These are phyloP conservation scores for Lagopus muta DNA, from an alignment of 2,113 vertebrate genomes.

Conservation along the genomic window DNA sequence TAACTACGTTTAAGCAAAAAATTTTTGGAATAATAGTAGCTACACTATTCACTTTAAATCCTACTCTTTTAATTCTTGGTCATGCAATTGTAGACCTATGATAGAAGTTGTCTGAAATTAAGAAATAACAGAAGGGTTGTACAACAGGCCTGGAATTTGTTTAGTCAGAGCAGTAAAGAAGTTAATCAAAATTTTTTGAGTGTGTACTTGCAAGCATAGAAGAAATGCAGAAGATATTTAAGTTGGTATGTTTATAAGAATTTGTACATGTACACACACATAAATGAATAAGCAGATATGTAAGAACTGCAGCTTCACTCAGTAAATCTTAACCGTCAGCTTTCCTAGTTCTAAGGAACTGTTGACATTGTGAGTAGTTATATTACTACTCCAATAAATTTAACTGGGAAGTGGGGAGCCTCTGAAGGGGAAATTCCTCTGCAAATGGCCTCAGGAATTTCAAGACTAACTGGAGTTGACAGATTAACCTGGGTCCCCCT, in stretches of 20 bases:
- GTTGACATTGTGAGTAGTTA: neutral
- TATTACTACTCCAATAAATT: neutral
- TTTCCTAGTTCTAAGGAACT: neutral
- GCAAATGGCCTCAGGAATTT: constrained; percentile 46
- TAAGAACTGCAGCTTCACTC: neutral
- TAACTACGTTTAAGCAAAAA: neutral
- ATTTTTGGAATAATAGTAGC: neutral
- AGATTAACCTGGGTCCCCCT: constrained; percentile 57
- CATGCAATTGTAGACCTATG: neutral
- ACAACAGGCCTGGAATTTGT: neutral
- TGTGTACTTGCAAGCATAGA: neutral
- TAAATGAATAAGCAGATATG: fast-evolving
- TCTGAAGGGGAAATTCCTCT: constrained; percentile 55
- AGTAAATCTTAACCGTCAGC: neutral
- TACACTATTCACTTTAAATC: neutral
- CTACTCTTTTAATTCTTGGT: neutral
- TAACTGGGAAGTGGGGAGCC: neutral
- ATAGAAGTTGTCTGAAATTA: neutral
- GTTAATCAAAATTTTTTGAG: neutral
- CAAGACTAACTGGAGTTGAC: constrained; percentile 62
- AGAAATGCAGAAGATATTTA: neutral
- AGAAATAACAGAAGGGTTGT: neutral
- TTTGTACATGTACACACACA: neutral
- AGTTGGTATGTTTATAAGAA: neutral
- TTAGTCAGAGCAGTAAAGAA: neutral